These are phyloP conservation scores for Gadopsis bispinosus DNA, from an alignment of 2,797 vertebrate genomes.

Conservation along the genomic window DNA sequence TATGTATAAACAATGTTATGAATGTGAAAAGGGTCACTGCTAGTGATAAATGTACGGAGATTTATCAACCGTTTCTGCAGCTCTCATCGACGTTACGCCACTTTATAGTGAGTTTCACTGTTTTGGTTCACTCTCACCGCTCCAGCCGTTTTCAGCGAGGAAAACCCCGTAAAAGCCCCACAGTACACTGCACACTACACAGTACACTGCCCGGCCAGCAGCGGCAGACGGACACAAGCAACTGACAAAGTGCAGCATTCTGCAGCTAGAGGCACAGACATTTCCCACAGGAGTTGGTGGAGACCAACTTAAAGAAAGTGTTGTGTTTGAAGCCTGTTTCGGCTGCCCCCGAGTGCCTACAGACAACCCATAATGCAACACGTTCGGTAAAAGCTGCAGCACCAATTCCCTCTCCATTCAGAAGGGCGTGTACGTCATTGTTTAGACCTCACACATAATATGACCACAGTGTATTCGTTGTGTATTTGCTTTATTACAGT, in stretches of 20 bases:
- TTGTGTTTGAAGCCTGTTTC: background rate
- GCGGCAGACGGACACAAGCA: background rate
- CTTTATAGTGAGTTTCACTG: background rate
- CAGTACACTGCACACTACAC: background rate
- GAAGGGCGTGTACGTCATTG: background rate
- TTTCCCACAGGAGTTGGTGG: background rate
- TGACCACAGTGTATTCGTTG: too few relatives aligned
- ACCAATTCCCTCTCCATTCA: background rate
- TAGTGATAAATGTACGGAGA: background rate
- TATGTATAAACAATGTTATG: too few relatives aligned
- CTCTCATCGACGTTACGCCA: background rate
- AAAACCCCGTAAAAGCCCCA: background rate
- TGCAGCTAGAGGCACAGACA: background rate
- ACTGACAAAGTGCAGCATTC: too few relatives aligned
- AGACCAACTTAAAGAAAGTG: too few relatives aligned
- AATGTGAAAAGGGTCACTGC: background rate
- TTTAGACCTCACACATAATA: background rate
- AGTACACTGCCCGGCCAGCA: background rate
- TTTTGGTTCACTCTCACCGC: background rate
- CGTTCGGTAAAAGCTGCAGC: too few relatives aligned
- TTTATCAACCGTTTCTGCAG: background rate
- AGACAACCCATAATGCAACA: background rate
- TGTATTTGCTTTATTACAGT: too few relatives aligned
- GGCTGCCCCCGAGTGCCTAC: background rate
- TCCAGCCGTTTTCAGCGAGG: background rate